Evolutionary conservation across 2,888 invertebrate genomes (phyloP), one percentile per base, ranked within the genome.

Genomic region (Mantis religiosa): DNA sequence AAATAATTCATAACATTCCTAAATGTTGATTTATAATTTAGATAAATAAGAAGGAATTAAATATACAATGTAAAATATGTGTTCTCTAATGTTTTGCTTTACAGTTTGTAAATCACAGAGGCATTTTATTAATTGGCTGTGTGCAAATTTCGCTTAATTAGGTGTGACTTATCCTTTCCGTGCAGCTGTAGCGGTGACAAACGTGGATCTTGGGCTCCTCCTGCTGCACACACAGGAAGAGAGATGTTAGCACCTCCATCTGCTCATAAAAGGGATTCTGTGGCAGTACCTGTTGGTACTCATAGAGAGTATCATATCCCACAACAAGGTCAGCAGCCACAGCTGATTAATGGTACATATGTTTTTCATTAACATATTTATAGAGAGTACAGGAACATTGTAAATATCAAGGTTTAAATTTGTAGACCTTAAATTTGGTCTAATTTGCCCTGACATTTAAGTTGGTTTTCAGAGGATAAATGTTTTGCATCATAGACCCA

Each of bases 181-280:
- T 82, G 27, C 71, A 89, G 90, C 54, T 89, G 90, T 89, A 92
- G 93, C 84, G 93, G 93, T 87, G 95, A 95, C 90, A 95, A 95
- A 91, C 93, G 95, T 83, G 94, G 95, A 27, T 94, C 95, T 25
- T 95, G 95, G 94, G 94, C 95, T 91, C 95, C 90, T 93, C 95
- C 89, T 92, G 93, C 90, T 82, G 92, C 92, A 93, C 94, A 89
- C 93, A 88, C 94, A 92, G 91, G 93, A 92, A 84, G 94, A 93
- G 92, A 92, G 92, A 87, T 92, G 88, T 41, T 93, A 93, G 93
- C 90, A 88, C 88, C 91, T 14, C 90, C 91, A 14, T 89, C 91
- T 47, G 90, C 89, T 87, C 92, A 91, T 85, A 91, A 93, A 54
- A 91, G 93, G 34, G 93, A 93, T 90, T 93, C 93, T 9, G 90